Evolutionary conservation across 2,797 vertebrate species (phyloP).

Genomic region (Tadarida brasiliensis): DNA sequence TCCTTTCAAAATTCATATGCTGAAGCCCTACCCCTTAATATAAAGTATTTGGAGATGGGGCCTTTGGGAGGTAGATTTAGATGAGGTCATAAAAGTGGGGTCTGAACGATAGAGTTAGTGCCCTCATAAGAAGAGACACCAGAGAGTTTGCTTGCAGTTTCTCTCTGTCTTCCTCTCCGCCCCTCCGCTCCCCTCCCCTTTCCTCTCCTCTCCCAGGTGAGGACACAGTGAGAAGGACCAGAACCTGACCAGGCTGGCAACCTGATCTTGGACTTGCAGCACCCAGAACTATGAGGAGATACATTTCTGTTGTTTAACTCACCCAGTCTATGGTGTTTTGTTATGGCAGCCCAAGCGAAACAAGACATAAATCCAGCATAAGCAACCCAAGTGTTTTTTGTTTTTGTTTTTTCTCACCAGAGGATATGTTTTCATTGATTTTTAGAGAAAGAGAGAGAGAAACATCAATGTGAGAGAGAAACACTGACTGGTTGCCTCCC

Average conservation of each 20-base stretch:
- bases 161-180: not conserved
- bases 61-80: not conserved
- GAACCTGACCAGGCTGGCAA: not conserved
- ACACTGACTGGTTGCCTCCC: too few relatives aligned
- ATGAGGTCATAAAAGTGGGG: not conserved
- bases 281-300: not conserved
- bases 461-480: too few relatives aligned
- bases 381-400: not conserved
- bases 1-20: not conserved
- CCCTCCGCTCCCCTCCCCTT: not conserved
- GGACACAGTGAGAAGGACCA: not conserved
- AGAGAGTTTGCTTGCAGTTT: not conserved
- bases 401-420: too few relatives aligned
- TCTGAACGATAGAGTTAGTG: not conserved
- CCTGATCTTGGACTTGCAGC: not conserved
- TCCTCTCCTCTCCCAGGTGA: not conserved
- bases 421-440: too few relatives aligned
- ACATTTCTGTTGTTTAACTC: not conserved
- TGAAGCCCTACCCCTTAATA: not conserved
- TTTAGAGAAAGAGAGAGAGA: too few relatives aligned
- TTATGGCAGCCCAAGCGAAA: not conserved
- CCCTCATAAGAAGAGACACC: not conserved
- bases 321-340: not conserved
- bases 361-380: not conserved
- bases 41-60: not conserved